Evolutionary conservation across 2,888 invertebrate species (phyloP), one percentile per base, ranked within the genome.

Genomic region (Macrostomum cliftonense): DNA sequence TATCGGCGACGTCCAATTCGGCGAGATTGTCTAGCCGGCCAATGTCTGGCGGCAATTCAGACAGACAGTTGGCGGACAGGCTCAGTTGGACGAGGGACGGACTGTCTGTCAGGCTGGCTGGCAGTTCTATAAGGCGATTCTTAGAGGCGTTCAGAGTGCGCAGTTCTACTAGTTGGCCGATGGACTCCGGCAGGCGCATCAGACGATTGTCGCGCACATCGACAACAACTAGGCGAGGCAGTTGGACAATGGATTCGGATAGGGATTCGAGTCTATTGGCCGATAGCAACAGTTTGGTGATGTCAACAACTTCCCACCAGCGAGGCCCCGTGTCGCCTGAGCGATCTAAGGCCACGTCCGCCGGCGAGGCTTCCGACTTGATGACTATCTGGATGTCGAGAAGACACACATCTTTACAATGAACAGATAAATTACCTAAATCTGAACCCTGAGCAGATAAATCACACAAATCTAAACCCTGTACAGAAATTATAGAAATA

Each of bases 251-350:
- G 47, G 67, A 65, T 28, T 65, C 64, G 5, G 70, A 63, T 1
- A 73, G 51, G 2, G 47, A 43, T 4, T 58, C 58, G 13, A 73
- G 55, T 28, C 55, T 55, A 51, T 73, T 73, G 38, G 70, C 71
- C 1, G 72, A 68, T 16, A 72, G 57, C 39, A 86, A 83, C 55
- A 88, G 74, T 59, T 77, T 78, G 53, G 77, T 79, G 19, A 88
- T 71, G 1, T 82, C 79, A 58, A 80, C 78, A 60, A 80, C 78
- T 64, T 81, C 83, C 85, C 85, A 85, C 87, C 87, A 88, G 63
- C 68, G 64, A 17, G 20, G 45, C 54, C 75, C 76, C 40, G 70
- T 63, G 36, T 70, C 70, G 49, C 67, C 67, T 9, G 60, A 48
- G 36, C 59, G 59, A 50, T 65, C 67, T 51, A 68, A 51, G 2